A percentile compares a stretch with the other conserved stretches of the same genome.
Evolutionary conservation across 2,113 vertebrate genomes (phyloP).

Genomic region (Hepsetus odoe): DNA sequence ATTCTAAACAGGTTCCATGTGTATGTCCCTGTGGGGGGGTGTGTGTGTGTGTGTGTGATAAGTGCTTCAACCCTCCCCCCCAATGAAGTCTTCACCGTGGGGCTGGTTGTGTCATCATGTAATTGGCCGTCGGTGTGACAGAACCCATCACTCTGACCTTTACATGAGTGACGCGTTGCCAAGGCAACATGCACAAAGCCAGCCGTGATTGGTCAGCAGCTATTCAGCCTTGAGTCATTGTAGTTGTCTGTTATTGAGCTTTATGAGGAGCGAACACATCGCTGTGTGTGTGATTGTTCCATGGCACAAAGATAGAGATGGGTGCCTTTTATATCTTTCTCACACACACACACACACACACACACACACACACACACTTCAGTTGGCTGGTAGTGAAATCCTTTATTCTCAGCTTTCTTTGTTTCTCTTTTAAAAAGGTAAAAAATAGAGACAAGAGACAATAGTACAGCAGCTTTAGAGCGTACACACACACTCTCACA

Average conservation of each 20-base stretch:
- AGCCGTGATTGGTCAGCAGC: slow-evolving; percentile 15
- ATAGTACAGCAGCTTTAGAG: slow-evolving; percentile 19
- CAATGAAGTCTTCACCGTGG: slow-evolving; percentile 6
- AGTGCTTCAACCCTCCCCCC: neutral
- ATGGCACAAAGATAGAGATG: too few relatives aligned
- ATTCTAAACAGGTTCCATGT: too few relatives aligned
- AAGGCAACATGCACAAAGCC: neutral
- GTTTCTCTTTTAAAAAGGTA: slow-evolving; percentile 27
- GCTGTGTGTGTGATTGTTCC: neutral
- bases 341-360: slow-evolving; percentile 4
- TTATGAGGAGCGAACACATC: neutral
- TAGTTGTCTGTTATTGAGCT: slow-evolving; percentile 27
- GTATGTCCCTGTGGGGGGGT: neutral
- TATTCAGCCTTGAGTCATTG: slow-evolving; percentile 11
- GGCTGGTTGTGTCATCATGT: neutral
- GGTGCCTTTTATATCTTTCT: neutral
- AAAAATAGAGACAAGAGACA: slow-evolving; percentile 22
- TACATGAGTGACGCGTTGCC: neutral
- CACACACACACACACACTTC: slow-evolving; percentile 4
- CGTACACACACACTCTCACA: slow-evolving; percentile 9
- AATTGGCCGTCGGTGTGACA: slow-evolving; percentile 22
- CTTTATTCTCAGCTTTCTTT: slow-evolving; percentile 40
- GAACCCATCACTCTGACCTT: slow-evolving; percentile 25
- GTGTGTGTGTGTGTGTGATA: neutral
- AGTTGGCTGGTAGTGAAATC: slow-evolving; percentile 18